Evolutionary conservation across 2,113 vertebrate species (phyloP).

Genomic region (human (Homo sapiens)): GRCh38 chr1:149910001-149910500

Average conservation of each 20-base stretch:
- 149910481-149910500: background rate
- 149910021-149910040: background rate
- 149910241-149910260: background rate
- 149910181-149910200: background rate
- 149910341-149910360: background rate
- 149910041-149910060: background rate
- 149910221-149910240: background rate
- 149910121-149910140: background rate
- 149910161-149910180: background rate
- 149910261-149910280: background rate
- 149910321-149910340: background rate
- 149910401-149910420: background rate
- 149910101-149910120: no score
- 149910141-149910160: background rate
- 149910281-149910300: background rate
- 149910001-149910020: fast-evolving
- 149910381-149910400: background rate
- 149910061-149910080: background rate
- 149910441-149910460: background rate
- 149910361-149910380: background rate
- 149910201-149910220: background rate
- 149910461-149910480: background rate
- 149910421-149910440: background rate
- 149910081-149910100: background rate
- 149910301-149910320: background rate